These are phyloP conservation scores for Anser cygnoides DNA, from an alignment of 2,113 vertebrate genomes.

Conservation along the genomic window DNA sequence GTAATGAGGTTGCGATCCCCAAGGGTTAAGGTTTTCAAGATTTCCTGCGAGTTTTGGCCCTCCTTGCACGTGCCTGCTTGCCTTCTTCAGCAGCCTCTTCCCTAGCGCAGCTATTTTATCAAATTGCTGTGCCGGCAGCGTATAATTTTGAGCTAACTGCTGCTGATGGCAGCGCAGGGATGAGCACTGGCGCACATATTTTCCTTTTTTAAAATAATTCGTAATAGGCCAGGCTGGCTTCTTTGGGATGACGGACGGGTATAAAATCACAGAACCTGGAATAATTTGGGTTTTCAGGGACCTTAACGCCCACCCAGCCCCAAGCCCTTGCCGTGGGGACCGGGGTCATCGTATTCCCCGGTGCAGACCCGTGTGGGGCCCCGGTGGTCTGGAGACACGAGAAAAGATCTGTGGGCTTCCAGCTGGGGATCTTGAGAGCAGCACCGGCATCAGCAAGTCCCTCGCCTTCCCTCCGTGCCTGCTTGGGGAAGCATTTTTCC, in stretches of 20 bases:
- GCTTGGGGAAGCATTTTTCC: background rate
- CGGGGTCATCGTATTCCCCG: accelerated
- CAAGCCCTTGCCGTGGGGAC: background rate
- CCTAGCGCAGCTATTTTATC: background rate
- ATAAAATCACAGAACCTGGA: background rate
- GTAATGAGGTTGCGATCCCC: background rate
- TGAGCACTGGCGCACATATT: background rate
- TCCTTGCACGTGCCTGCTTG: background rate
- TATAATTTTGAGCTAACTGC: background rate
- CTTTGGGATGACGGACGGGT: background rate
- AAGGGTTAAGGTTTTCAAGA: background rate
- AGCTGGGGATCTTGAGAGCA: background rate
- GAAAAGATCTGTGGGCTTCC: background rate
- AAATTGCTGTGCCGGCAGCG: background rate
- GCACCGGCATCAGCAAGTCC: background rate
- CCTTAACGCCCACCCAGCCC: background rate
- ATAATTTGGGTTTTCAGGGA: background rate
- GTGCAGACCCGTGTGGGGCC: background rate
- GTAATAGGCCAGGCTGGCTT: background rate
- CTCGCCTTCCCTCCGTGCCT: background rate
- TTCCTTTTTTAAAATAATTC: background rate
- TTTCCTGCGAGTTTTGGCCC: background rate
- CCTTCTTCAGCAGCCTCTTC: background rate
- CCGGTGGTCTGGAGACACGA: background rate
- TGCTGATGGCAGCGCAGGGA: background rate